Evolutionary conservation across 2,888 invertebrate genomes (phyloP).

Genomic region (Chalcosyrphus nemorum): DNA sequence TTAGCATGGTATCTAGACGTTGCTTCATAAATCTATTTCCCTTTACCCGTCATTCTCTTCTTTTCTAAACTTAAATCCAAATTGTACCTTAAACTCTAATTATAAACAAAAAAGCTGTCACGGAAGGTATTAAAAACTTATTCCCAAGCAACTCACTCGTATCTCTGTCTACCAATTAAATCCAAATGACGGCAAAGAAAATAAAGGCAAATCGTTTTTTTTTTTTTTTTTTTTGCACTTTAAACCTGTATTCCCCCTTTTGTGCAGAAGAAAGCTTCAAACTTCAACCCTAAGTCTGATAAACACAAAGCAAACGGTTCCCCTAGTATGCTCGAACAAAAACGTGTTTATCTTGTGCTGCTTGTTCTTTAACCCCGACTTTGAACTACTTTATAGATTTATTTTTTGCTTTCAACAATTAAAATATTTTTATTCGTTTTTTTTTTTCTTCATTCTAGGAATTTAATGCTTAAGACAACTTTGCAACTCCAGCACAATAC

Average conservation of each 20-base stretch:
- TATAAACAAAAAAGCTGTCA: background rate
- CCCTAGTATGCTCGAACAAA: background rate
- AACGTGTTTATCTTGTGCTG: conserved; percentile 48
- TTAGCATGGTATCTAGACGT: too few relatives aligned
- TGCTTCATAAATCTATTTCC: too few relatives aligned
- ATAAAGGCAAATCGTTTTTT: background rate
- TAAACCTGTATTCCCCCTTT: conserved; percentile 1
- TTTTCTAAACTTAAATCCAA: background rate
- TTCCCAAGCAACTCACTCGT: background rate
- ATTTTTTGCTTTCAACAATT: background rate
- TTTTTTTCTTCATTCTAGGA: conserved; percentile 48
- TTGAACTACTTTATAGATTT: conserved; percentile 24
- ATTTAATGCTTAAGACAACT: conserved; percentile 5
- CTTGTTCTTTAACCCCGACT: conserved; percentile 30
- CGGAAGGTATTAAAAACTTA: background rate
- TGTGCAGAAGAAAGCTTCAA: background rate
- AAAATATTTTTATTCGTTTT: conserved; percentile 17
- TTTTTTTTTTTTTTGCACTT: background rate
- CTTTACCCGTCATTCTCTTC: too few relatives aligned
- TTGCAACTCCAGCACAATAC: conserved; percentile 22
- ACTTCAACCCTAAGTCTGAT: conserved; percentile 7
- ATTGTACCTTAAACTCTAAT: background rate
- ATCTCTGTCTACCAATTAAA: background rate
- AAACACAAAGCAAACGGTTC: background rate
- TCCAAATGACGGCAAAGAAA: background rate